Base-by-base conservation (phyloP, 1,140 invertebrate species). In the Apis florea region DNA sequence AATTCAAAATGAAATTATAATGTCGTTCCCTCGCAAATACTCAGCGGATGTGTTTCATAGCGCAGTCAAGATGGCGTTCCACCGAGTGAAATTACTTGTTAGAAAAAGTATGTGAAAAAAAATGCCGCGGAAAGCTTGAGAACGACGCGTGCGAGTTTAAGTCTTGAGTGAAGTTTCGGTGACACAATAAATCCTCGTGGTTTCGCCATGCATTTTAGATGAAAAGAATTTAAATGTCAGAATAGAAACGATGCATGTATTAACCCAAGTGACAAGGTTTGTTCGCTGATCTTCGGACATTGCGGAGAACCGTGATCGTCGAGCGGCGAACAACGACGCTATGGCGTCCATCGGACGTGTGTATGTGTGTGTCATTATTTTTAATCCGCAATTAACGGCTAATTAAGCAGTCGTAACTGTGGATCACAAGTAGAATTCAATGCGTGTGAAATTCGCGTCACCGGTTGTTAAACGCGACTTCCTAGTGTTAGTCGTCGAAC, bases 81-180 rank as follows among this genome's bases (percentile, higher is more conserved):
- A 84, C 80, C 79, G 82, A 89, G 85, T 82, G 87, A 85, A 86
- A 85, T 92, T 87, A 88, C 85, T 90, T 88, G 79, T 83, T 84
- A 84, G 80, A 81, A 91, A 90, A 88, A 92, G 90, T 88, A 85
- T 26, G 84, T 81, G 82, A 82, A 86, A 89, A 90, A 91, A 92
- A 92, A 92, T 91, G 91, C 90, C 91, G 90, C 90, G 90, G 87
- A 87, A 89, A 89, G 90, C 87, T 83, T 81, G 84, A 71, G 79
- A 86, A 79, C 78, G 85, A 89, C 88, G 89, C 80, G 81, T 83
- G 68, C 68, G 73, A 72, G 12, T 40, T 76, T 51, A 47, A 79
- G 74, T 56, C 53, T 76, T 51, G n/a, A 79, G 74, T 56, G 79
- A 63, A 64, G 56, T 69, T 82, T 61, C n/a, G 47, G 51, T 82